Evolutionary conservation across 2,797 vertebrate species (phyloP).

Genomic region (Bradypus variegatus): DNA sequence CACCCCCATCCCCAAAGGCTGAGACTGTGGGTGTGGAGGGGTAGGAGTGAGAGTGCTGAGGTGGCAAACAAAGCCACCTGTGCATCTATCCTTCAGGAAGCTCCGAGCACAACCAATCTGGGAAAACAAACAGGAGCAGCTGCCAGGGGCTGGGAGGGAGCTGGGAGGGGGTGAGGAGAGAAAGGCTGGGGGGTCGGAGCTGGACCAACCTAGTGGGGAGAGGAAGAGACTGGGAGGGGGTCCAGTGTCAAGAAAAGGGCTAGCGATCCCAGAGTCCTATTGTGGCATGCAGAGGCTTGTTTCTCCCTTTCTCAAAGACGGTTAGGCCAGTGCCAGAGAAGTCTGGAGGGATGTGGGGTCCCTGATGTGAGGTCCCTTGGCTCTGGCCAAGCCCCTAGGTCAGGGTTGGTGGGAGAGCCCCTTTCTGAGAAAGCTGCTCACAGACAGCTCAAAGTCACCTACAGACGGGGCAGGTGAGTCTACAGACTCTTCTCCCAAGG

Average conservation of each 20-base stretch:
- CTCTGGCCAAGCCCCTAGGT: not conserved
- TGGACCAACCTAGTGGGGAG: not conserved
- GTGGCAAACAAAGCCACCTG: constrained; percentile 81
- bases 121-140: constrained; percentile 76
- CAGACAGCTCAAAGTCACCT: not conserved
- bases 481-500: not conserved
- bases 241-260: not conserved
- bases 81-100: constrained; percentile 75
- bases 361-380: not conserved
- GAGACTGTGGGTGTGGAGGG: constrained; percentile 17
- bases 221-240: accelerated
- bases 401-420: not conserved
- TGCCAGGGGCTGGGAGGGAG: constrained; percentile 50
- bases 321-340: not conserved
- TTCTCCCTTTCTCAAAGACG: not conserved
- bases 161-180: not conserved
- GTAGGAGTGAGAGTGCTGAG: constrained; percentile 43
- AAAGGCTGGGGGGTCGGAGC: not conserved
- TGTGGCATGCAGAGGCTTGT: not conserved
- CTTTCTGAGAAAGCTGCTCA: not conserved
- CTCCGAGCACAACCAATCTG: constrained; percentile 69
- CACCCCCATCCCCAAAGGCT: not conserved
- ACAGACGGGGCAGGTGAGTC: not conserved
- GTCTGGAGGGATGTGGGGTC: too few species aligned
- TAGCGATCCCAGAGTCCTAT: not conserved